A percentile compares a stretch with the other conserved stretches of the same genome.
Conservation (phyloP, 2,888 invertebrate genomes). For the Aporophyla lueneburgensis region DNA sequence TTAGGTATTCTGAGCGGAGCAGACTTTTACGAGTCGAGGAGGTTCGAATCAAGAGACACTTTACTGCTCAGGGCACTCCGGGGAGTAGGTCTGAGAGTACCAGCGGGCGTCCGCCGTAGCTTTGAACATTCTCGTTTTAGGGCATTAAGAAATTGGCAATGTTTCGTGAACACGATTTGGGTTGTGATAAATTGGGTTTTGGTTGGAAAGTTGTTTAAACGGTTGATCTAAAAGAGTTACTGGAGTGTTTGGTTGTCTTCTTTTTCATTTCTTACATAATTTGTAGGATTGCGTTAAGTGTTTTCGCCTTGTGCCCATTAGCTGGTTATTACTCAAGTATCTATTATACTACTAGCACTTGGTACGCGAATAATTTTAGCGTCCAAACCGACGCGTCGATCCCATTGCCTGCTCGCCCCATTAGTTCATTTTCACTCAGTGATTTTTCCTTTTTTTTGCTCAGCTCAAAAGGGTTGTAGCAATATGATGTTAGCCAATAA, state of each 20-base stretch:
- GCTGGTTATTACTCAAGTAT: background rate
- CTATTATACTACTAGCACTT: no score
- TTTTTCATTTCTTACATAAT: background rate
- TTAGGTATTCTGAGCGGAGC: conserved; percentile 69
- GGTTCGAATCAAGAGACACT: conserved; percentile 79
- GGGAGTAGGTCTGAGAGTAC: conserved; percentile 72
- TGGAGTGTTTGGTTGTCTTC: no score
- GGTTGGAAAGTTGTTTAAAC: background rate
- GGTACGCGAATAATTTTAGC: no score
- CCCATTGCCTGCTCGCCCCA: no score
- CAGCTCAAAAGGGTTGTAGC: no score
- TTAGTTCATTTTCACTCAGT: no score
- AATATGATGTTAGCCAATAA: no score
- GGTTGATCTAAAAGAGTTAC: background rate
- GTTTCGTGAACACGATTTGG: conserved; percentile 37
- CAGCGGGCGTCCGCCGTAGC: conserved; percentile 66
- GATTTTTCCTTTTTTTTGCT: no score
- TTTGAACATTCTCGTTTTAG: conserved; percentile 65
- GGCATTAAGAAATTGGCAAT: conserved; percentile 58
- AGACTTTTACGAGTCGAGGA: conserved; percentile 76
- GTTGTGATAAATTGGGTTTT: conserved; percentile 1
- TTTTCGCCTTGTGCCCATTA: background rate
- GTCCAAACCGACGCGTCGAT: no score
- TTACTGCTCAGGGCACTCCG: conserved; percentile 79
- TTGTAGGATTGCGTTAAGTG: background rate